Evolutionary conservation across 2,113 vertebrate genomes (phyloP).

Genomic region (Gymnorhina tibicen): DNA sequence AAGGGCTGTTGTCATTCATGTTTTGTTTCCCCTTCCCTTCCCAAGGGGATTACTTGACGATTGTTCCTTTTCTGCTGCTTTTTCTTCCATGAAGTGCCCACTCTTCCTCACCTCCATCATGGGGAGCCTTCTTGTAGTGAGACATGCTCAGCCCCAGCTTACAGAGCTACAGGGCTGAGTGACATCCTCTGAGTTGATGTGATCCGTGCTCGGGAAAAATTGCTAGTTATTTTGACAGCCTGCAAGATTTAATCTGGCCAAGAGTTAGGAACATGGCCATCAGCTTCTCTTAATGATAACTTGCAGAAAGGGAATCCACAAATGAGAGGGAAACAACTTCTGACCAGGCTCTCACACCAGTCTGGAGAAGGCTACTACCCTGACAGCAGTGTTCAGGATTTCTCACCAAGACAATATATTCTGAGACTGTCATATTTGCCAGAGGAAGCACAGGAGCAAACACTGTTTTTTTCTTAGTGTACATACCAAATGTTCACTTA

Average conservation of each 20-base stretch:
- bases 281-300: not conserved
- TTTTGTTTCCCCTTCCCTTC: not conserved
- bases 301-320: not conserved
- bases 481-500: not conserved
- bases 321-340: not conserved
- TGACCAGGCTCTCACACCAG: not conserved
- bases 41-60: not conserved
- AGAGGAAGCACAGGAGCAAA: not conserved
- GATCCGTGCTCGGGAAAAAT: not conserved
- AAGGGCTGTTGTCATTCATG: not conserved
- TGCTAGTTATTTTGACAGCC: not conserved
- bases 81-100: not conserved
- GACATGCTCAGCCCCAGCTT: not conserved
- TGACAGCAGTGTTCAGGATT: not conserved
- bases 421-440: not conserved
- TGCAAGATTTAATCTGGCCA: not conserved
- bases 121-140: not conserved
- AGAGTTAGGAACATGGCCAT: not conserved
- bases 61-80: not conserved
- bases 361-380: not conserved
- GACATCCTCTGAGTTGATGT: not conserved
- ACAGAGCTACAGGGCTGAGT: not conserved
- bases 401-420: not conserved
- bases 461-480: not conserved
- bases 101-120: not conserved